Base-by-base conservation (phyloP, 2,113 vertebrate species). In the Xerus inauris region DNA sequence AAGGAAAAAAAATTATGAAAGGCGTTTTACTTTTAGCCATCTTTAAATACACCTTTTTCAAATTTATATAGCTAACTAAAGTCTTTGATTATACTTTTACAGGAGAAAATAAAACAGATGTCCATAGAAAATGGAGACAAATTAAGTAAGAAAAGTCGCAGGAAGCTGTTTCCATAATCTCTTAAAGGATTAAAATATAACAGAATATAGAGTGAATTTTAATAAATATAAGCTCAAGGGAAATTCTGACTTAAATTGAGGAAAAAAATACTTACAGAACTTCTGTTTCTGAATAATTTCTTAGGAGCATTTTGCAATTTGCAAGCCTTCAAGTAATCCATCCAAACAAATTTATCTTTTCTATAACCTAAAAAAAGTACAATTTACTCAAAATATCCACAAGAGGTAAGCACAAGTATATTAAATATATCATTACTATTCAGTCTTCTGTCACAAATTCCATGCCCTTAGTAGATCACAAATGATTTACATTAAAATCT, bases 261-360 rank as follows among this genome's bases (percentile, higher is more conserved):
- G 71, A 86, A 89, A 38, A 89, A 80, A 57, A 96, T 91, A 96
- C 95, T 94, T 89, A 96, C 79, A 79, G 67, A 51, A 95, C 54
- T 97, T 93, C 91, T 96, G 64, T 83, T 97, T 90, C 95, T 95
- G 90, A 97, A 95, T 93, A 97, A 75, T 87, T 96, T 97, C 94
- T 96, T 96, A 19, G 86, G 97, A 81, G 95, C 97, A 92, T 95
- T 97, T 93, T 97, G 86, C 38, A 97, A 96, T 93, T 93, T 96
- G 83, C 73, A 96, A 79, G 83, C 71, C 91, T 97, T 97, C 82
- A 96, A 91, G 59, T 96, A 93, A 97, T 97, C 93, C 79, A 95
- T 95, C 94, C 97, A 96, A 97, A 95, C 86, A 93, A 95, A 86
- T 71, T 96, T 96, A 95, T 97, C 97, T 96, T 96, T 97, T 95